A percentile compares a stretch with the other conserved stretches of the same genome.
Conservation (phyloP, 2,113 vertebrate genomes). For the Megaceryle maxima region DNA sequence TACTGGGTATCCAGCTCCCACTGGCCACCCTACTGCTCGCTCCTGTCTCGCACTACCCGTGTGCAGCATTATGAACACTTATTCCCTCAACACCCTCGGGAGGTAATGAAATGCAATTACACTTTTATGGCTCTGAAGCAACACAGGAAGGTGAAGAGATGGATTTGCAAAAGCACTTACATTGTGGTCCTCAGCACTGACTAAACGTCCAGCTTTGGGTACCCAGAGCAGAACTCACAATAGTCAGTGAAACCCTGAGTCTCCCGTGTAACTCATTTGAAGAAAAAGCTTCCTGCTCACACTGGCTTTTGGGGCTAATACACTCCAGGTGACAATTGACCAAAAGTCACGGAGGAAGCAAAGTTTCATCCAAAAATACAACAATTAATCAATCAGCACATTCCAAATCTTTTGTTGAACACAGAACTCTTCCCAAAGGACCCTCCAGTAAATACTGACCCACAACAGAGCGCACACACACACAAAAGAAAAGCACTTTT, state of each 20-base stretch:
- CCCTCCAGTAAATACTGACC: background rate
- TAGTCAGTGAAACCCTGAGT: rapidly evolving
- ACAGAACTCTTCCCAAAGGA: background rate
- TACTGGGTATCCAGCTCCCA: background rate
- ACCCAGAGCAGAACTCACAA: background rate
- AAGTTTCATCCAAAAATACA: background rate
- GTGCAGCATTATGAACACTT: background rate
- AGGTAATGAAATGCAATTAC: background rate
- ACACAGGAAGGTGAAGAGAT: background rate
- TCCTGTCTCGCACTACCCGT: background rate
- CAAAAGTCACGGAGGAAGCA: background rate
- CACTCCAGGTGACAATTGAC: background rate
- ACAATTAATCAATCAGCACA: background rate
- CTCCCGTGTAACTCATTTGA: background rate
- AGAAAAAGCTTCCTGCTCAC: background rate
- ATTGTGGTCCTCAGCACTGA: background rate
- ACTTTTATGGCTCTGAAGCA: background rate
- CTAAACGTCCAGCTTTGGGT: background rate
- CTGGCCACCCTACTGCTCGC: rapidly evolving
- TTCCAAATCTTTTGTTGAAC: background rate
- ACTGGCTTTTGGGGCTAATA: background rate
- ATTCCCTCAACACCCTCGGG: background rate
- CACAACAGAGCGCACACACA: background rate
- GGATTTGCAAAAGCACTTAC: background rate
- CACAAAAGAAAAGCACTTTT: background rate